phyloP scores from a whole-genome alignment of 2,113 vertebrate species.

The Loxodonta africana region DNA sequence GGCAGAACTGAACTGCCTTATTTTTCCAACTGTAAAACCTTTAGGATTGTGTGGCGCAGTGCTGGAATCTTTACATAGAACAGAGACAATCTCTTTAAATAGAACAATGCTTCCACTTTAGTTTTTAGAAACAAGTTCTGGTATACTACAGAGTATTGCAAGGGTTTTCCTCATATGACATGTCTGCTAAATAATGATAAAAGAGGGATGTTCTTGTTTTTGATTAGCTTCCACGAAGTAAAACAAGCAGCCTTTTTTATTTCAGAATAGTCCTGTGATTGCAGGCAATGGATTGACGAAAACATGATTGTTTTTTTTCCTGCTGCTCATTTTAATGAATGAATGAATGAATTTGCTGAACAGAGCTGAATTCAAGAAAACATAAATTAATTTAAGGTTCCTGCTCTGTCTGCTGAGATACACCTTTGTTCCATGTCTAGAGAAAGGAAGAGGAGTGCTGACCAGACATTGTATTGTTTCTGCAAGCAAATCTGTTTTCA shows the following conservation, averaged over 20 bases:
- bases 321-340: slow-evolving; percentile 64
- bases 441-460: slow-evolving; percentile 22
- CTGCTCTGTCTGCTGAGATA: slow-evolving; percentile 37
- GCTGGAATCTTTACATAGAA: slow-evolving; percentile 31
- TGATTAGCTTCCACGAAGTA: slow-evolving; percentile 44
- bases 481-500: slow-evolving; percentile 53
- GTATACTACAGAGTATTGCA: not conserved
- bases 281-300: slow-evolving; percentile 22
- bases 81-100: slow-evolving; percentile 13
- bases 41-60: not conserved
- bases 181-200: slow-evolving; percentile 50
- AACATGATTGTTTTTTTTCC: slow-evolving; percentile 30
- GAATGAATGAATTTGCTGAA: slow-evolving; percentile 71
- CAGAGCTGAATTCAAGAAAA: slow-evolving; percentile 69
- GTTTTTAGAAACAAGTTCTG: not conserved
- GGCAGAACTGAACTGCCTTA: slow-evolving; percentile 1
- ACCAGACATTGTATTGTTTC: not conserved
- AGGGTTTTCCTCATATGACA: not conserved
- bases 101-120: not conserved
- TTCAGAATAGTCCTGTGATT: slow-evolving; percentile 59
- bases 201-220: slow-evolving; percentile 31
- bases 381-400: slow-evolving; percentile 47
- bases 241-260: slow-evolving; percentile 63
- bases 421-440: slow-evolving; percentile 41
- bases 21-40: slow-evolving; percentile 53